Percentiles rank a stretch among this genome's conserved stretches.
Conservation (phyloP, 2,797 vertebrate genomes). For the Heteromormyrus szaboi region DNA sequence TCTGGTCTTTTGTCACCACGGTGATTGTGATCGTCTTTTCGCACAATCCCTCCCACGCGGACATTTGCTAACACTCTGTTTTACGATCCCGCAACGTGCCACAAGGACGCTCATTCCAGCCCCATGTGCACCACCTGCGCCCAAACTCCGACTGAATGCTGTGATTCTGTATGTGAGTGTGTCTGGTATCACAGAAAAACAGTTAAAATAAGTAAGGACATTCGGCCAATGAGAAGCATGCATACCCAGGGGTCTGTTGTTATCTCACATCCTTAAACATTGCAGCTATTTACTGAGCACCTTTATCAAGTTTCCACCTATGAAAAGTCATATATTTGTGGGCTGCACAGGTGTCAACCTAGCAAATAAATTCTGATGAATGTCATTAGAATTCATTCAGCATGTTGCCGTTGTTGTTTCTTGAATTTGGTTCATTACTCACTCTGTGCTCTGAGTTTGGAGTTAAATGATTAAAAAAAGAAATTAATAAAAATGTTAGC, state of each 20-base stretch:
- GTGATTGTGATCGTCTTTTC: conserved; percentile 3
- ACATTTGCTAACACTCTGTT: not conserved
- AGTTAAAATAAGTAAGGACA: not conserved
- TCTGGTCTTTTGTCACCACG: not conserved
- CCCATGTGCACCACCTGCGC: not conserved
- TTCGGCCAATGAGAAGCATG: too few relatives aligned
- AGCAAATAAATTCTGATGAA: not conserved
- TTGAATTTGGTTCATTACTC: not conserved
- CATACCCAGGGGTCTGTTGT: not conserved
- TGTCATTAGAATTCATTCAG: not conserved
- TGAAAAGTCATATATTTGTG: not conserved
- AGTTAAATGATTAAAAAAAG: not conserved
- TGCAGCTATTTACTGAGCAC: not conserved
- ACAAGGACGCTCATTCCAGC: not conserved
- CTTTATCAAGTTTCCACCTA: not conserved
- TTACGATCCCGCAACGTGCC: not conserved
- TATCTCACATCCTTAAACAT: not conserved
- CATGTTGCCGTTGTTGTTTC: not conserved
- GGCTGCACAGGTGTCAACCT: not conserved
- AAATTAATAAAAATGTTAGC: not conserved
- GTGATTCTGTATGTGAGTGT: conserved; percentile 18
- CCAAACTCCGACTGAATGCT: not conserved
- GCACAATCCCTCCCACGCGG: not conserved
- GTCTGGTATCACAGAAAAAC: not conserved
- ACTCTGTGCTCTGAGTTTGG: not conserved